A percentile compares a stretch with the other conserved stretches of the same genome.
Evolutionary conservation across 2,113 vertebrate species (phyloP).

Genomic region (Choloepus hoffmanni): DNA sequence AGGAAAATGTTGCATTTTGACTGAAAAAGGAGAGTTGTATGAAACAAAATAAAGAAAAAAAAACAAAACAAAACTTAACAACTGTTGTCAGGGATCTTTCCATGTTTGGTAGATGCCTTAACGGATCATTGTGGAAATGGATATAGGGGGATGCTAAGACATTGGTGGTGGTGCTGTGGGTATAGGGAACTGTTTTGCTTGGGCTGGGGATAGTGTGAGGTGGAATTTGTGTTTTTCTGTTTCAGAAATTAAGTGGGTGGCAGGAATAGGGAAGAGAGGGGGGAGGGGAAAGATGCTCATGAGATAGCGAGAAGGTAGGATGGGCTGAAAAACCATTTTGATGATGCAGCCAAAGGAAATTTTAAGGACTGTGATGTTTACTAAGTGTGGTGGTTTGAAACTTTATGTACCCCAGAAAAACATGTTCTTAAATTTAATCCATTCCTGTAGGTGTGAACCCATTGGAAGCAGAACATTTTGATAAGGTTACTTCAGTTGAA

Average conservation of each 20-base stretch:
- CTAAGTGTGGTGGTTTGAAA: background rate
- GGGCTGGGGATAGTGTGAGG: background rate
- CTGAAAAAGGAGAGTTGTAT: background rate
- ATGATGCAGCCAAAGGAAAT: background rate
- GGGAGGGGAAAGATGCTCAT: background rate
- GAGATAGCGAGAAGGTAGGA: background rate
- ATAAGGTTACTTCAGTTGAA: too few relatives aligned
- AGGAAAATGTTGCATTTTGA: background rate
- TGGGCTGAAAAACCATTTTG: background rate
- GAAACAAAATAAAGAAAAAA: background rate
- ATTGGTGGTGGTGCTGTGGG: background rate
- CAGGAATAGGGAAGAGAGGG: background rate
- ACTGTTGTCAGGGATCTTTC: background rate
- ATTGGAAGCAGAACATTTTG: too few relatives aligned
- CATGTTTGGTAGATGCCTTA: background rate
- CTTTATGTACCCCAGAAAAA: too few relatives aligned
- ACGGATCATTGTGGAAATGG: background rate
- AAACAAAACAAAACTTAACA: too few relatives aligned
- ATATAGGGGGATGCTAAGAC: background rate
- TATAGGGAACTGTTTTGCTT: background rate
- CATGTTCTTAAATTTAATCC: too few relatives aligned
- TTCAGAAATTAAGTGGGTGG: background rate
- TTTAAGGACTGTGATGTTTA: background rate
- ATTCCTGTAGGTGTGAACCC: too few relatives aligned
- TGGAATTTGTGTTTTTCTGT: background rate